Conservation (phyloP, 2,797 vertebrate genomes). For the Rhinatrema bivittatum region DNA sequence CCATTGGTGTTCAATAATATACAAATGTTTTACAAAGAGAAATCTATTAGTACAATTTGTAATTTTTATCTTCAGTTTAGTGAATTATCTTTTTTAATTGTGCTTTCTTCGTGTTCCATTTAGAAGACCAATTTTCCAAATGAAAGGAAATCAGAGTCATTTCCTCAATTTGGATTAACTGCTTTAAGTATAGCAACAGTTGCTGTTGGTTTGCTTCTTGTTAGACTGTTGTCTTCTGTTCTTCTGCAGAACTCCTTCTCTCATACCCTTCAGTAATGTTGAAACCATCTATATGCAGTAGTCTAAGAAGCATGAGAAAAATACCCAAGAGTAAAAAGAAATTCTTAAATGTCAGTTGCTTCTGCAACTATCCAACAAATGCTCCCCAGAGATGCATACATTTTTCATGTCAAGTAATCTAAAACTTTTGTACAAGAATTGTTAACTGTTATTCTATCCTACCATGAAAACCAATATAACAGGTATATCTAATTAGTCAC, state of each 20-base stretch:
- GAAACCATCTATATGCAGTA: background rate
- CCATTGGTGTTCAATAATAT: too few relatives aligned
- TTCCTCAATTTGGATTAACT: background rate
- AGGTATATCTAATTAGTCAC: constrained; percentile 57
- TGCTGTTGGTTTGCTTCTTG: too few relatives aligned
- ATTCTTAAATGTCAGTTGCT: constrained; percentile 34
- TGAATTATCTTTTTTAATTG: too few relatives aligned
- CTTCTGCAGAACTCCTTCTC: too few relatives aligned
- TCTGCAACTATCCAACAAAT: constrained; percentile 29
- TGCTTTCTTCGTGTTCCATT: background rate
- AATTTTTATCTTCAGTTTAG: too few relatives aligned
- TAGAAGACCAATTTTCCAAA: background rate
- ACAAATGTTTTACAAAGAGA: too few relatives aligned
- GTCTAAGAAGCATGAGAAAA: too few relatives aligned
- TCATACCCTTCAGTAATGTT: background rate
- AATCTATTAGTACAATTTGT: too few relatives aligned
- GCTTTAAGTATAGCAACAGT: too few relatives aligned
- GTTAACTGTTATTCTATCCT: constrained; percentile 58
- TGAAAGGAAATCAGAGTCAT: rapidly evolving
- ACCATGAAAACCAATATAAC: constrained; percentile 53
- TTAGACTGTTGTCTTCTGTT: too few relatives aligned
- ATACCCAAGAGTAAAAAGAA: constrained; percentile 16
- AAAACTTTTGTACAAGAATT: constrained; percentile 55
- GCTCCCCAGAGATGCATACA: constrained; percentile 50
- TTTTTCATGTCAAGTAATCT: constrained; percentile 63